These are phyloP conservation scores for Barypeithes pellucidus DNA, from an alignment of 2,888 invertebrate genomes.

Conservation along the genomic window DNA sequence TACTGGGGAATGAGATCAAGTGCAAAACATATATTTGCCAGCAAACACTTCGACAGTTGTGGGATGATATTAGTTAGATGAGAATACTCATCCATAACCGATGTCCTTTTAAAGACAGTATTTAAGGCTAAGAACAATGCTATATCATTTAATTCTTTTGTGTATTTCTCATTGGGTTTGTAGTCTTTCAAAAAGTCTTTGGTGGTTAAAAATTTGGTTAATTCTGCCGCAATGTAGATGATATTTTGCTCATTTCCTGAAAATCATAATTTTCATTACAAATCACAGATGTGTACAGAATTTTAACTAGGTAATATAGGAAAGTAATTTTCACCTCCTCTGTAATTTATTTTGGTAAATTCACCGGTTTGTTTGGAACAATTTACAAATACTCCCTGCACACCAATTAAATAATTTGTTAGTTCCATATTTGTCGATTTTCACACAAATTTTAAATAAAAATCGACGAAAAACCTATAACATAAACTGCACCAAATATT, in stretches of 20 bases:
- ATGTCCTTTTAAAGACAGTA: slow-evolving; percentile 60
- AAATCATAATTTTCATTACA: slow-evolving; percentile 37
- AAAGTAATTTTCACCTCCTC: slow-evolving; percentile 61
- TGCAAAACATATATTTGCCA: slow-evolving; percentile 60
- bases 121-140: slow-evolving; percentile 65
- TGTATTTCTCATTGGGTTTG: slow-evolving; percentile 50
- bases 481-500: no score
- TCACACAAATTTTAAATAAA: not conserved
- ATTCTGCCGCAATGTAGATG: slow-evolving; percentile 53
- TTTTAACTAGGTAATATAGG: not conserved
- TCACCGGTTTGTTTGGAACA: slow-evolving; percentile 60
- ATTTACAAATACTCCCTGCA: slow-evolving; percentile 64
- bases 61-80: slow-evolving; percentile 65
- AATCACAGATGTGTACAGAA: not conserved
- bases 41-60: slow-evolving; percentile 64
- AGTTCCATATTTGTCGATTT: slow-evolving; percentile 62
- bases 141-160: slow-evolving; percentile 60
- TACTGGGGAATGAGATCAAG: slow-evolving; percentile 59
- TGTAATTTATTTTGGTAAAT: slow-evolving; percentile 63
- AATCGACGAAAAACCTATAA: not conserved
- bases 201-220: slow-evolving; percentile 56
- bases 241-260: slow-evolving; percentile 64
- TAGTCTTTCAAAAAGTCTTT: slow-evolving; percentile 58
- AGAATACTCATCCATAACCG: slow-evolving; percentile 60
- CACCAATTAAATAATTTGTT: slow-evolving; percentile 61